phyloP scores from a whole-genome alignment of 2,113 vertebrate genomes.

The Eulemur rufifrons region DNA sequence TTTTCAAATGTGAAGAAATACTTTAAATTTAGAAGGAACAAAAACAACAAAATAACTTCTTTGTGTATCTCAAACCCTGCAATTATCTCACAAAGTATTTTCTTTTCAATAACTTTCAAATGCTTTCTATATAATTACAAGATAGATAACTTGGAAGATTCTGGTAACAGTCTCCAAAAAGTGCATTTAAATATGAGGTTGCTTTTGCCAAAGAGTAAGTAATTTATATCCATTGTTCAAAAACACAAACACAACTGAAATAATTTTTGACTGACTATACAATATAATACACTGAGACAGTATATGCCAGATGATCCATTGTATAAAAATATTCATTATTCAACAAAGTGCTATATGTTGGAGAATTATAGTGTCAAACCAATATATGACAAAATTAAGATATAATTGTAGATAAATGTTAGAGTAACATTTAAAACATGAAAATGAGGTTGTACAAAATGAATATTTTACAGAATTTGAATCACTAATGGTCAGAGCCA shows the following conservation, averaged over 20 bases:
- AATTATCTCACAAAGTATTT: background rate
- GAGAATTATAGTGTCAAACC: background rate
- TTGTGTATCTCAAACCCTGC: background rate
- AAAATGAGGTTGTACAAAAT: background rate
- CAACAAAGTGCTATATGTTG: background rate
- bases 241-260: background rate
- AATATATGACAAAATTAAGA: background rate
- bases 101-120: background rate
- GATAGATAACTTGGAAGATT: background rate
- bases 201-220: background rate
- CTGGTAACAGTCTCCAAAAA: background rate
- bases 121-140: background rate
- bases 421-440: background rate
- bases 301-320: background rate
- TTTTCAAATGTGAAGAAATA: background rate
- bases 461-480: background rate
- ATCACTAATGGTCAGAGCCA: background rate
- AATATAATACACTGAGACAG: background rate
- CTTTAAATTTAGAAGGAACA: background rate
- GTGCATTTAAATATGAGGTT: background rate
- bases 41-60: background rate
- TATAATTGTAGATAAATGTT: background rate
- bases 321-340: background rate
- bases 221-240: background rate
- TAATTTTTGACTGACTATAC: background rate